Percentiles rank a stretch among this genome's conserved stretches.
phyloP scores from a whole-genome alignment of 1,140 invertebrate species.

The Drosophila arawakana region DNA sequence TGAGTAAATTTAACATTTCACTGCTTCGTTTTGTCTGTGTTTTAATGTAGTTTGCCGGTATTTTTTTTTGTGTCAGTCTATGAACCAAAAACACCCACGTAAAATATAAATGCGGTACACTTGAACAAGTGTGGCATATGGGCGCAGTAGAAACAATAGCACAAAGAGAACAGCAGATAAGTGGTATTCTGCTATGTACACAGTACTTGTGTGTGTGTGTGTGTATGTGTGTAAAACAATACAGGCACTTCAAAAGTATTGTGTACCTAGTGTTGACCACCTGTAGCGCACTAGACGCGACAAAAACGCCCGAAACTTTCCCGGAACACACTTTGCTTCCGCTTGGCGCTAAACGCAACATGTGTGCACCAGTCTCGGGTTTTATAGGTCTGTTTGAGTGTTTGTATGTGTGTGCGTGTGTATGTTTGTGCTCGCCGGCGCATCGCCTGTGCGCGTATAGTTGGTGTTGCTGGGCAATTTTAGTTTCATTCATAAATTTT shows the following conservation, averaged over 20 bases:
- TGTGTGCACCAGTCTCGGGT: slow-evolving; percentile 54
- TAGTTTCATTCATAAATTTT: slow-evolving; percentile 52
- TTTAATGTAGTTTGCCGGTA: slow-evolving; percentile 53
- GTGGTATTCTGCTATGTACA: neutral
- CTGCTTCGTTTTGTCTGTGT: slow-evolving; percentile 43
- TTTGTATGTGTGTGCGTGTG: slow-evolving; percentile 7
- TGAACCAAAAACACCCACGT: slow-evolving; percentile 63
- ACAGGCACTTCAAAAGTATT: neutral
- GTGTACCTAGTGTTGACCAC: slow-evolving; percentile 20
- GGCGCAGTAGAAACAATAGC: neutral
- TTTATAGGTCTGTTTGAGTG: slow-evolving; percentile 9
- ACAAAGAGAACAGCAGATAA: slow-evolving; percentile 2
- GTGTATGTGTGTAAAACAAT: slow-evolving; percentile 1
- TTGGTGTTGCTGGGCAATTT: slow-evolving; percentile 37
- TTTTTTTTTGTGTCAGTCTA: slow-evolving; percentile 53
- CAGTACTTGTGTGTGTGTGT: neutral
- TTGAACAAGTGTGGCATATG: slow-evolving; percentile 13
- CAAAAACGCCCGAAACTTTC: slow-evolving; percentile 52
- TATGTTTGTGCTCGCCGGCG: slow-evolving; percentile 19
- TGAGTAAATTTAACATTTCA: slow-evolving; percentile 72
- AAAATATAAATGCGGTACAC: slow-evolving; percentile 45
- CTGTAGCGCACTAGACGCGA: slow-evolving; percentile 24
- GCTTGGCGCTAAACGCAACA: slow-evolving; percentile 69
- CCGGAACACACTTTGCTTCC: slow-evolving; percentile 47
- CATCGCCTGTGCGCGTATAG: slow-evolving; percentile 22